Evolutionary conservation across 2,113 vertebrate genomes (phyloP), one percentile per base, ranked within the genome.

Genomic region (Symphodus melops): DNA sequence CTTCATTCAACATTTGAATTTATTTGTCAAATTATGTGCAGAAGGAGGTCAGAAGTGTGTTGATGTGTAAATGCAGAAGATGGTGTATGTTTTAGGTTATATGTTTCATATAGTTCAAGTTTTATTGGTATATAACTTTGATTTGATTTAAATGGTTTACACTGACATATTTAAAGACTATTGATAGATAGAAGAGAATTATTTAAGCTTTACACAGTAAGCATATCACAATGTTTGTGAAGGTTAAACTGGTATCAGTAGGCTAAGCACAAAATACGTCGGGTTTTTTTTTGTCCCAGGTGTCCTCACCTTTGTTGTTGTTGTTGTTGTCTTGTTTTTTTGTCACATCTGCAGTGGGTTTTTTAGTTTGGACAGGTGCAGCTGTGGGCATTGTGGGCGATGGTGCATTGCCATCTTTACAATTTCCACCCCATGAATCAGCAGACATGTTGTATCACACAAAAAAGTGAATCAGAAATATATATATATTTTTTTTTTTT

Each of bases 261-360:
- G 28, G 28, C 28, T 33, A 44, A 44, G 42, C 41, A 42, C 1
- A 12, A 60, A 21, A 46, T 25, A 13, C 8, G 51, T 16, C 25
- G 42, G 11, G 16, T 56, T 14, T 13, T 17, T 17, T 0, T 5
- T 44, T 51, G 1, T 42, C 25, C 48, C 3, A 39, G 10, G 2
- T 39, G 8, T 41, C 13, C 13, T 82, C 36, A 86, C 84, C 2
- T 8, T 5, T 55, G 16, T 0, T 3, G 2, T 14, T 19, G 2
- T 14, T 19, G 13, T 6, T 5, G 16, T 16, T 17, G 0, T 0
- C 28, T 33, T 33, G 1, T 6, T 13, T 21, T 48, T 2, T 46
- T 11, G 16, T 36, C 12, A 17, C 0, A 9, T 33, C 0, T 17
- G 3, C 19, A 13, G 5, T 36, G 5, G 19, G 5, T 0, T 1